Evolutionary conservation across 2,797 vertebrate species (phyloP).

Genomic region (Allobates femoralis): DNA sequence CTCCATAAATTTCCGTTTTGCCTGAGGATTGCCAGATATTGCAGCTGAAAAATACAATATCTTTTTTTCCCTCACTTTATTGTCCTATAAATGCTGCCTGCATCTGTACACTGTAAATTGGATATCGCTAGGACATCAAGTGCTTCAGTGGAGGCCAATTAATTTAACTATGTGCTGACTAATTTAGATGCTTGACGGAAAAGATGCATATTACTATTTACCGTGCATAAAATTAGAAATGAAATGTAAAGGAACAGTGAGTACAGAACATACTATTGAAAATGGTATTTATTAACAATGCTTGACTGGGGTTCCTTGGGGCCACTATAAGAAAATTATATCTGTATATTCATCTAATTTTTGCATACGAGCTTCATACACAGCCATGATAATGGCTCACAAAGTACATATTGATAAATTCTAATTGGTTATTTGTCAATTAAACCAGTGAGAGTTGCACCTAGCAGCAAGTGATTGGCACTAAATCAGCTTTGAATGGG

Average conservation of each 20-base stretch:
- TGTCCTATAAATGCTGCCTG: slow-evolving; percentile 42
- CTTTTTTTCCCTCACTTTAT: slow-evolving; percentile 47
- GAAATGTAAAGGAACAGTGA: neutral
- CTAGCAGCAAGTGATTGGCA: neutral
- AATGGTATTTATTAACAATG: neutral
- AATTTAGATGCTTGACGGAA: slow-evolving; percentile 3
- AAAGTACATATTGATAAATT: neutral
- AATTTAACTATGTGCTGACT: slow-evolving; percentile 19
- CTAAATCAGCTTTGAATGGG: neutral
- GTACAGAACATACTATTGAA: neutral
- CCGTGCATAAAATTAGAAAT: no score
- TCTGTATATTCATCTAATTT: neutral
- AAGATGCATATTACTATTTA: neutral
- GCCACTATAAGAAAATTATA: neutral
- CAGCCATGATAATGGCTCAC: neutral
- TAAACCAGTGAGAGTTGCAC: neutral
- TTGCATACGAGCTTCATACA: neutral
- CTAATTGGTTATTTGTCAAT: neutral
- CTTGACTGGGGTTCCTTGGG: neutral
- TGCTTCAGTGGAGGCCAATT: slow-evolving; percentile 12
- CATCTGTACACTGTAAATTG: slow-evolving; percentile 39
- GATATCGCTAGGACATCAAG: slow-evolving; percentile 8
- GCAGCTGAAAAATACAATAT: slow-evolving; percentile 54
- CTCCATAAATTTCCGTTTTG: slow-evolving; percentile 8
- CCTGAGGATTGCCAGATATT: slow-evolving; percentile 49